These are phyloP conservation scores for Hirtodrosophila cameraria DNA, from an alignment of 2,888 invertebrate species.

Conservation along the genomic window DNA sequence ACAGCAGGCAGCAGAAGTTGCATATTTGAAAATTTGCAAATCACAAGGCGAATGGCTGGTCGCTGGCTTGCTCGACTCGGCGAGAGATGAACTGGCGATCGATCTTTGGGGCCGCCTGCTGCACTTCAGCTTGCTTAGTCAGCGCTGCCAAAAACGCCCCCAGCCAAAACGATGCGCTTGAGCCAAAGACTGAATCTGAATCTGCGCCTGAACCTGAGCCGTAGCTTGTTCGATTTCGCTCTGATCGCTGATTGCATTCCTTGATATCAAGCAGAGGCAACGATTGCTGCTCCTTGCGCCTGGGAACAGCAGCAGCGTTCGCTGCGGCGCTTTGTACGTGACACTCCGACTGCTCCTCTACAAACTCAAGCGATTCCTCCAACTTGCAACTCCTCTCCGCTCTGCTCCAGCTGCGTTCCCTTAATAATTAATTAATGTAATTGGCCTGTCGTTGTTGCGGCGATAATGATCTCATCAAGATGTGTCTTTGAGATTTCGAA, in stretches of 20 bases:
- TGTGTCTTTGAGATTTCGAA: slow-evolving; percentile 74
- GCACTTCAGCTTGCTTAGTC: slow-evolving; percentile 70
- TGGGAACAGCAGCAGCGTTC: slow-evolving; percentile 49
- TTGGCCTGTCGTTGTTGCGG: slow-evolving; percentile 83
- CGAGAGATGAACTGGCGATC: slow-evolving; percentile 50
- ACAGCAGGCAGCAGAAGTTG: slow-evolving; percentile 25
- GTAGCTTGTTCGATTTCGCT: slow-evolving; percentile 70
- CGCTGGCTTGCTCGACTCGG: not conserved
- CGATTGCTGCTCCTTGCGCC: slow-evolving; percentile 52
- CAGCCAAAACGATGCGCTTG: slow-evolving; percentile 43
- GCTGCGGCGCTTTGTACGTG: slow-evolving; percentile 69
- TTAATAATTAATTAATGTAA: slow-evolving; percentile 84
- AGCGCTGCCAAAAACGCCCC: slow-evolving; percentile 70
- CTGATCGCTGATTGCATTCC: slow-evolving; percentile 75
- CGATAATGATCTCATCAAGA: slow-evolving; percentile 82
- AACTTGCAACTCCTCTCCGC: slow-evolving; percentile 1
- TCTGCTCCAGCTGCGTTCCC: slow-evolving; percentile 62
- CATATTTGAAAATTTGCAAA: slow-evolving; percentile 79
- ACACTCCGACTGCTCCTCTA: slow-evolving; percentile 49
- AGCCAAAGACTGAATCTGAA: too few species aligned
- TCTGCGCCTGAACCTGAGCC: slow-evolving; percentile 9
- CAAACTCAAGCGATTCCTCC: not conserved
- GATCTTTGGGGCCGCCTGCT: slow-evolving; percentile 62
- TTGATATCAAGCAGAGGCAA: slow-evolving; percentile 61
- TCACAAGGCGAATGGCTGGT: slow-evolving; percentile 55